phyloP scores from a whole-genome alignment of 2,888 invertebrate species.

The Dexiosoma caninum region DNA sequence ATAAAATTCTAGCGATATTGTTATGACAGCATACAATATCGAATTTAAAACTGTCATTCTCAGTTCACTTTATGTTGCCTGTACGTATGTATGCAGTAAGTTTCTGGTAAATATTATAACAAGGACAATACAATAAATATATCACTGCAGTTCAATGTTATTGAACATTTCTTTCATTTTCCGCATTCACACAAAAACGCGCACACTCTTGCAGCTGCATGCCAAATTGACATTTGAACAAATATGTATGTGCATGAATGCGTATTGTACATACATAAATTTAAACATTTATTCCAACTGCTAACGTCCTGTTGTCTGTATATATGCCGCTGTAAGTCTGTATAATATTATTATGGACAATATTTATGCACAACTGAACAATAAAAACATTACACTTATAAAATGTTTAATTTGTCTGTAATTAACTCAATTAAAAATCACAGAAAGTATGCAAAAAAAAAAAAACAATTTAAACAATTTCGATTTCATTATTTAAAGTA shows the following conservation, averaged over 20 bases:
- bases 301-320: neutral
- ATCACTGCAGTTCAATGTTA: slow-evolving; percentile 24
- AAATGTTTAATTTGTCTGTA: slow-evolving; percentile 63
- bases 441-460: slow-evolving; percentile 38
- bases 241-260: neutral
- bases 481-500: slow-evolving; percentile 45
- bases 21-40: neutral
- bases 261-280: neutral
- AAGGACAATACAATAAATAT: slow-evolving; percentile 35
- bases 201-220: neutral
- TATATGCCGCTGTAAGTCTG: neutral
- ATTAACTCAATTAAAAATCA: slow-evolving; percentile 64
- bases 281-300: slow-evolving; percentile 14
- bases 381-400: slow-evolving; percentile 57
- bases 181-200: neutral
- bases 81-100: neutral
- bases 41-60: neutral
- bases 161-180: neutral
- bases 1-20: too few species aligned
- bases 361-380: slow-evolving; percentile 58
- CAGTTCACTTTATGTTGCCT: neutral
- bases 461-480: neutral
- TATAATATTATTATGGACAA: slow-evolving; percentile 11
- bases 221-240: slow-evolving; percentile 10
- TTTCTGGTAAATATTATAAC: slow-evolving; percentile 36